These are phyloP conservation scores for Potorous gilbertii DNA, from an alignment of 2,797 vertebrate species.

Conservation along the genomic window DNA sequence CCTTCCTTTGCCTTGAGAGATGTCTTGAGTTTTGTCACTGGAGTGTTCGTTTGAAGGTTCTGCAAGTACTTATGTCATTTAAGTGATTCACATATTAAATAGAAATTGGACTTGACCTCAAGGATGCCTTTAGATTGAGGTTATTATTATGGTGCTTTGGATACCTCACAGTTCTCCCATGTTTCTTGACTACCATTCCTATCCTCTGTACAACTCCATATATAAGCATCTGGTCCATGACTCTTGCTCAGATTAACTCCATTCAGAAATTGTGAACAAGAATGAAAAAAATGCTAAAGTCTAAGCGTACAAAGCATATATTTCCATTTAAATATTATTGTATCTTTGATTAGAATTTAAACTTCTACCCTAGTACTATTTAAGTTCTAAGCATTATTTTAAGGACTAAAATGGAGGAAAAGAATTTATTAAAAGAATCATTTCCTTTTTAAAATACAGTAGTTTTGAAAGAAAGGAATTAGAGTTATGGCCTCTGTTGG, in stretches of 20 bases:
- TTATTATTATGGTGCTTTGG: not conserved
- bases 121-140: not conserved
- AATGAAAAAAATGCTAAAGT: not conserved
- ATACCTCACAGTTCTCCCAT: not conserved
- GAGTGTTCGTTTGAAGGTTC: not conserved
- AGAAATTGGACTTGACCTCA: not conserved
- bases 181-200: not conserved
- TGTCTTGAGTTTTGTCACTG: not conserved
- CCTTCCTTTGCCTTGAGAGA: not conserved
- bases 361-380: not conserved
- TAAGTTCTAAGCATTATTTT: not conserved
- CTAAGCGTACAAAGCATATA: not conserved
- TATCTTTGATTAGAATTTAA: not conserved
- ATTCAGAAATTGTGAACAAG: not conserved
- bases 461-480: not conserved
- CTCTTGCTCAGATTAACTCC: not conserved
- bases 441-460: not conserved
- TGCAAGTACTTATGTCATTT: not conserved
- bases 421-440: not conserved
- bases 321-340: not conserved
- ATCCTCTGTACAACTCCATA: not conserved
- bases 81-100: not conserved
- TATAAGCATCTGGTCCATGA: not conserved
- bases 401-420: not conserved
- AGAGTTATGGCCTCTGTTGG: not conserved